phyloP scores from a whole-genome alignment of 2,797 vertebrate species.

The Anabacerthia variegaticeps region DNA sequence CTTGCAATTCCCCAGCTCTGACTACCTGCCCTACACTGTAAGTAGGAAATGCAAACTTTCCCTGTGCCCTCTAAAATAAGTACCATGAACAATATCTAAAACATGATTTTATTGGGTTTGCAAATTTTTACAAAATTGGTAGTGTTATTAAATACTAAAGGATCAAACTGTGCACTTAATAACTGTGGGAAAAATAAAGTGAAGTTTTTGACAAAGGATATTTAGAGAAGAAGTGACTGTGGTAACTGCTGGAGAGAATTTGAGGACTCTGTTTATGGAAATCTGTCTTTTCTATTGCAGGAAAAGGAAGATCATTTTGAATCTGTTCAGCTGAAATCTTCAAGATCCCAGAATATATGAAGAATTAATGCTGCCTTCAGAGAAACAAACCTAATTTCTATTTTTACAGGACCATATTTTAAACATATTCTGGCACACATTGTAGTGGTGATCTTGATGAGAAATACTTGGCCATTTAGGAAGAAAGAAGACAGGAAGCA shows the following conservation, averaged over 20 bases:
- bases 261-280: background rate
- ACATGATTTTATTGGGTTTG: background rate
- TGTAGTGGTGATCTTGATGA: constrained; percentile 60
- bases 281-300: constrained; percentile 73
- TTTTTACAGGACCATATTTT: constrained; percentile 71
- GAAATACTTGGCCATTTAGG: constrained; percentile 30
- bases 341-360: constrained; percentile 86
- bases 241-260: background rate
- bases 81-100: background rate
- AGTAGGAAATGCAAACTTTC: background rate
- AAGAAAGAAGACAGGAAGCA: constrained; percentile 51
- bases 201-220: background rate
- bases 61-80: background rate
- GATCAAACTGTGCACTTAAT: background rate
- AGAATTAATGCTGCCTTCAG: constrained; percentile 67
- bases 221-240: background rate
- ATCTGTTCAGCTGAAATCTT: constrained; percentile 93
- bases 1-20: background rate
- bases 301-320: constrained; percentile 90
- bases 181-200: background rate
- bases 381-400: constrained; percentile 67
- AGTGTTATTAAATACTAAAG: background rate
- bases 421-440: constrained; percentile 62
- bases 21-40: background rate
- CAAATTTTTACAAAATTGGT: background rate